A percentile compares a stretch with the other conserved stretches of the same genome.
phyloP scores from a whole-genome alignment of 2,888 invertebrate species.

The Amiota mariae region DNA sequence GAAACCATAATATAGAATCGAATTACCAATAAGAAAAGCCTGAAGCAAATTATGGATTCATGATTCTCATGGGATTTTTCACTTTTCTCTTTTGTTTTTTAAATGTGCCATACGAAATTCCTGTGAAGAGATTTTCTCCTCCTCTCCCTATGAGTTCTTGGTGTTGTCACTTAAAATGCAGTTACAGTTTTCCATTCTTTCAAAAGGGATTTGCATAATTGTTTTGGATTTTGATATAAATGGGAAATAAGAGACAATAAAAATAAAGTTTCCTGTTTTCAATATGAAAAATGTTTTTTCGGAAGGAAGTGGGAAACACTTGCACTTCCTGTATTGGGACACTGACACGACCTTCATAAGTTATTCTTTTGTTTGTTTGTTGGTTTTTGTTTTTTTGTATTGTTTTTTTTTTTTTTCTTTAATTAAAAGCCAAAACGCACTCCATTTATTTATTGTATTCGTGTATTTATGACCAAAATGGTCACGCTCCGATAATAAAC shows the following conservation, averaged over 20 bases:
- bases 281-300: background rate
- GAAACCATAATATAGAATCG: background rate
- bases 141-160: too few species aligned
- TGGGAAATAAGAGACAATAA: conserved; percentile 3
- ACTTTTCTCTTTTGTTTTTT: background rate
- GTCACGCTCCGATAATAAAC: conserved; percentile 1
- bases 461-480: conserved; percentile 33
- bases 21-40: conserved; percentile 25
- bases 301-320: conserved; percentile 3
- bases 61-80: conserved; percentile 24
- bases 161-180: background rate
- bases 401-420: conserved; percentile 20
- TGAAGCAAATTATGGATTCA: conserved; percentile 9
- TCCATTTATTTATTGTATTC: conserved; percentile 43
- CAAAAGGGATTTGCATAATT: conserved; percentile 47
- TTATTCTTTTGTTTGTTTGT: too few species aligned
- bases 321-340: background rate
- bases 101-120: too few species aligned
- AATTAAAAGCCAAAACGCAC: conserved; percentile 37
- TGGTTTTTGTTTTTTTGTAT: too few species aligned
- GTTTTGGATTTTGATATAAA: conserved; percentile 42
- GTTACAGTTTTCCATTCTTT: conserved; percentile 33
- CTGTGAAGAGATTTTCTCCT: too few species aligned
- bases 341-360: too few species aligned
- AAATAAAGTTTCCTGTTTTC: background rate